Evolutionary conservation across 2,797 vertebrate species (phyloP).

Genomic region (Takifugu ocellatus): DNA sequence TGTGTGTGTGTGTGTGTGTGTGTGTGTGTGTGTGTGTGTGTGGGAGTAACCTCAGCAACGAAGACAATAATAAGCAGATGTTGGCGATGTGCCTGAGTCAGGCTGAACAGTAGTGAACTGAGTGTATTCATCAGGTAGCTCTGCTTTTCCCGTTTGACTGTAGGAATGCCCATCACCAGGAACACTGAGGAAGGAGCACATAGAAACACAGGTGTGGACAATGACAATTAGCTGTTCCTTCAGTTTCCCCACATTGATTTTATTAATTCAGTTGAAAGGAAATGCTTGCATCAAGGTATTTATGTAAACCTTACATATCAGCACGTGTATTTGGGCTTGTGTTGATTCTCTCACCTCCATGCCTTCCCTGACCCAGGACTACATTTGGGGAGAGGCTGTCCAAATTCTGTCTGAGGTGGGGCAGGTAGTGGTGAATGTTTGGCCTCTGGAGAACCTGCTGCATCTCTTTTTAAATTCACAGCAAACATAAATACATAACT

Average conservation of each 20-base stretch:
- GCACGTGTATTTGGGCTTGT: neutral
- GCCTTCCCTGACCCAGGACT: conserved; percentile 77
- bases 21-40: neutral
- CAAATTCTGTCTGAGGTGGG: conserved; percentile 76
- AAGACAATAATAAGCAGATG: conserved; percentile 82
- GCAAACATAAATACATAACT: too few relatives aligned
- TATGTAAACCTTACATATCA: too few relatives aligned
- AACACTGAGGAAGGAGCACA: conserved; percentile 73
- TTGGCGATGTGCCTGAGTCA: conserved; percentile 68
- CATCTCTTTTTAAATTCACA: too few relatives aligned
- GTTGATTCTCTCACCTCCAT: conserved; percentile 68
- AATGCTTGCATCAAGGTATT: too few relatives aligned
- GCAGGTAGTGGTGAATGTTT: conserved; percentile 66
- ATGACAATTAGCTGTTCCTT: too few relatives aligned
- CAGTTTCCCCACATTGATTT: too few relatives aligned
- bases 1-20: neutral
- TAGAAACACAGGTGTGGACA: conserved; percentile 7
- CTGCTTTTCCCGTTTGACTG: conserved; percentile 79
- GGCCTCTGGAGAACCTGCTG: conserved; percentile 9
- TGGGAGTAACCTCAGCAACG: conserved; percentile 80
- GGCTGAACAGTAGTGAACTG: conserved; percentile 75
- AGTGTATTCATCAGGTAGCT: conserved; percentile 83
- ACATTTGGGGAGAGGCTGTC: conserved; percentile 76
- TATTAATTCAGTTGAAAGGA: too few relatives aligned
- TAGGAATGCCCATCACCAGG: conserved; percentile 85